phyloP scores from a whole-genome alignment of 2,113 vertebrate species.

The Pedionomus torquatus region DNA sequence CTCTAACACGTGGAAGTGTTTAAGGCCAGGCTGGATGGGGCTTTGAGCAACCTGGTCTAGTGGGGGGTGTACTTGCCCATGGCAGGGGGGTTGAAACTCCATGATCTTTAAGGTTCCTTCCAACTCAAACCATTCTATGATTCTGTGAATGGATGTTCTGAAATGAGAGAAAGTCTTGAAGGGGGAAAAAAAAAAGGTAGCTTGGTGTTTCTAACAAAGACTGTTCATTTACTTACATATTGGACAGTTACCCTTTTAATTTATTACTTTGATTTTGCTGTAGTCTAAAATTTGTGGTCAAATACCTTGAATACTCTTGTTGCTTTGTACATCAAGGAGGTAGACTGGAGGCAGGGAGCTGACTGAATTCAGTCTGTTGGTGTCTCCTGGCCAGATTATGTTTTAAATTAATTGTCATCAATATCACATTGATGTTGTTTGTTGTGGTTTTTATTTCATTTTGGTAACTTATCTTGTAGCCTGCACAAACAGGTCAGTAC shows the following conservation, averaged over 20 bases:
- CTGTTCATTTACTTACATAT: not conserved
- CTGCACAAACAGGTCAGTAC: not conserved
- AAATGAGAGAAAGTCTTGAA: not conserved
- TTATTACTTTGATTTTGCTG: not conserved
- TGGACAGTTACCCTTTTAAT: not conserved
- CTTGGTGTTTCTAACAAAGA: not conserved
- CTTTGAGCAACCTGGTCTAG: no score
- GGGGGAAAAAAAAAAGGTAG: no score
- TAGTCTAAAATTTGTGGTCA: not conserved
- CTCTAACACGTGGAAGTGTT: no score
- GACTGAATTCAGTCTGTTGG: not conserved
- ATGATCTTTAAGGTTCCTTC: no score
- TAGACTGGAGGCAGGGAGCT: not conserved
- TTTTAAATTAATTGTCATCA: not conserved
- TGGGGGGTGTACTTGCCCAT: no score
- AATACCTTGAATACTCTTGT: not conserved
- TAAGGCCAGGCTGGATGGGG: no score
- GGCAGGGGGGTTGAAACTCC: no score
- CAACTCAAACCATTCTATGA: no score
- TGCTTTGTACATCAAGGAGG: not conserved
- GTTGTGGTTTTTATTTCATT: not conserved
- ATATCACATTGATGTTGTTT: not conserved
- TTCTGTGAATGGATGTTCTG: not conserved
- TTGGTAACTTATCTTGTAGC: not conserved
- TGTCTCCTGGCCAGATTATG: not conserved